phyloP scores from a whole-genome alignment of 1,140 invertebrate species.

The Elymnias hypermnestra region DNA sequence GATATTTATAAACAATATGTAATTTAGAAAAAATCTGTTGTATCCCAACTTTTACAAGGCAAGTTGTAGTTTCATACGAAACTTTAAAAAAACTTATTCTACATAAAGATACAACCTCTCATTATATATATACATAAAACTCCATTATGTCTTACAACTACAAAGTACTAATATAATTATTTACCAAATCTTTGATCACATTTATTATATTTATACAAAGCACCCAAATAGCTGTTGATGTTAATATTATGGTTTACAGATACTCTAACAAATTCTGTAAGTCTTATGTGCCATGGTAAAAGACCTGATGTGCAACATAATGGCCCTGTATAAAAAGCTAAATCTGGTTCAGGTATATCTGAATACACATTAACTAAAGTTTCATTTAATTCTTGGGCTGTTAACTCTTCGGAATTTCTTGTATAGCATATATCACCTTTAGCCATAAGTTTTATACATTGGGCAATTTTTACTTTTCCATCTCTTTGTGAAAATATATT shows the following conservation, averaged over 20 bases:
- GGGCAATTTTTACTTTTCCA: conserved; percentile 76
- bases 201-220: conserved; percentile 78
- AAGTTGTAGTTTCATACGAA: too few species aligned
- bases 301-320: conserved; percentile 78
- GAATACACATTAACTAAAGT: conserved; percentile 66
- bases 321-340: conserved; percentile 79
- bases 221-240: conserved; percentile 74
- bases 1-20: too few species aligned
- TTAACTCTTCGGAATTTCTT: conserved; percentile 38
- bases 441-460: conserved; percentile 53
- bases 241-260: conserved; percentile 74
- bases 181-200: conserved; percentile 83
- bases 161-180: conserved; percentile 59
- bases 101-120: conserved; percentile 4
- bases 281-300: conserved; percentile 83
- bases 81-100: background rate
- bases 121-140: conserved; percentile 6
- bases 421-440: conserved; percentile 31
- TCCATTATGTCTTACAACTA: conserved; percentile 23
- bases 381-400: conserved; percentile 69
- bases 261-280: conserved; percentile 82
- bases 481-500: conserved; percentile 69
- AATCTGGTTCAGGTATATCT: conserved; percentile 80
- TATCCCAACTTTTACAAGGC: too few species aligned
- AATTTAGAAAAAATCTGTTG: too few species aligned